Conservation (phyloP, 1,140 invertebrate genomes). For the Polypedilum vanderplanki region DNA sequence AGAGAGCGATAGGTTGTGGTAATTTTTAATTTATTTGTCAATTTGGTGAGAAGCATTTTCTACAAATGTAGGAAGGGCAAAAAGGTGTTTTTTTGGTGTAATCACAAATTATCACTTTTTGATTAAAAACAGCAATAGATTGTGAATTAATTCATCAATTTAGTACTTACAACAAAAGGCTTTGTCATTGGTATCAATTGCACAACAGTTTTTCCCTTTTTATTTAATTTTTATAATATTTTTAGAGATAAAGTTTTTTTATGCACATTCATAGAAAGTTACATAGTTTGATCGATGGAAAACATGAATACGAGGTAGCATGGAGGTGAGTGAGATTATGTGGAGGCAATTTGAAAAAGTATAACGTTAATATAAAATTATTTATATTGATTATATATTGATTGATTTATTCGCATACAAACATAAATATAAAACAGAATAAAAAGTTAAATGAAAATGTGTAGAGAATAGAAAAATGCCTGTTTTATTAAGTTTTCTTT, state of each 20-base stretch:
- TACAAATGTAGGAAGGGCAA: neutral
- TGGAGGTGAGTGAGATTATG: neutral
- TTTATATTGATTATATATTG: neutral
- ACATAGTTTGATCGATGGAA: conserved; percentile 17
- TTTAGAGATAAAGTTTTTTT: no score
- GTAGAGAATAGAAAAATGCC: no score
- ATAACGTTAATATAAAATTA: neutral
- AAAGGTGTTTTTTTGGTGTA: neutral
- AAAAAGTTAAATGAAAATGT: no score
- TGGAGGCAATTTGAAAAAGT: neutral
- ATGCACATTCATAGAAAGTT: no score
- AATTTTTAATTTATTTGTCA: neutral
- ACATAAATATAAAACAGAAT: no score
- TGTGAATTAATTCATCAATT: neutral
- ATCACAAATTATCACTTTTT: neutral
- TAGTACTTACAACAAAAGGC: conserved; percentile 26
- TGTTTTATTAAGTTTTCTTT: no score
- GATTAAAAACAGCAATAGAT: conserved; percentile 6
- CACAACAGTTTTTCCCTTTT: conserved; percentile 20
- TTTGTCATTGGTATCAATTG: conserved; percentile 29
- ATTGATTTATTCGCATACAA: no score
- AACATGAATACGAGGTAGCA: conserved; percentile 17
- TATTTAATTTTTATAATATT: neutral
- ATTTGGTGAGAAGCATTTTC: neutral
- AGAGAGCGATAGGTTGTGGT: neutral